These are phyloP conservation scores for Anthoscopus minutus DNA, from an alignment of 2,113 vertebrate genomes.

Conservation along the genomic window DNA sequence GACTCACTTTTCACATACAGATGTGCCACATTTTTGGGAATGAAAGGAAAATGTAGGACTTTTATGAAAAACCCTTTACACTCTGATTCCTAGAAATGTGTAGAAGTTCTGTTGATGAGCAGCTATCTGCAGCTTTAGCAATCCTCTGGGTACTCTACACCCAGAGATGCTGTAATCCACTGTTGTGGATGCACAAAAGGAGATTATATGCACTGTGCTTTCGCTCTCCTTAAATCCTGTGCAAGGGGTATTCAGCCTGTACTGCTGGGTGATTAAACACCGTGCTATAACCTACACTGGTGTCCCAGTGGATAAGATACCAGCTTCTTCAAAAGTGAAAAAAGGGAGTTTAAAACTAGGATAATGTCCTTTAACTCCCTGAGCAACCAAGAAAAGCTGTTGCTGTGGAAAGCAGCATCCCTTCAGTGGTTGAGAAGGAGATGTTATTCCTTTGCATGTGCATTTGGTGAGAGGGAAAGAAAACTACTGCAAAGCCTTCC, in stretches of 20 bases:
- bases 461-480: background rate
- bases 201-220: background rate
- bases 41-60: background rate
- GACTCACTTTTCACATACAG: background rate
- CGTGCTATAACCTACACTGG: background rate
- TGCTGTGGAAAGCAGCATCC: background rate
- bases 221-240: background rate
- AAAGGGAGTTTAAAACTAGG: background rate
- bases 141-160: background rate
- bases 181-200: background rate
- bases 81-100: background rate
- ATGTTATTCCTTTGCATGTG: background rate
- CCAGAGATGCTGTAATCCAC: background rate
- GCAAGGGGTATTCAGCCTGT: background rate
- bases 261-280: background rate
- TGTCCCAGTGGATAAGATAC: background rate
- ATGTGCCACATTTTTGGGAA: background rate
- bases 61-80: background rate
- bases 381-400: background rate
- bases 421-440: rapidly evolving
- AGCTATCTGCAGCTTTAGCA: background rate
- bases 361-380: background rate
- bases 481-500: background rate
- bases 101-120: background rate
- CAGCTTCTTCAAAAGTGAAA: background rate